phyloP scores from a whole-genome alignment of 2,888 invertebrate species.

The Cheiracanthium punctorium region DNA sequence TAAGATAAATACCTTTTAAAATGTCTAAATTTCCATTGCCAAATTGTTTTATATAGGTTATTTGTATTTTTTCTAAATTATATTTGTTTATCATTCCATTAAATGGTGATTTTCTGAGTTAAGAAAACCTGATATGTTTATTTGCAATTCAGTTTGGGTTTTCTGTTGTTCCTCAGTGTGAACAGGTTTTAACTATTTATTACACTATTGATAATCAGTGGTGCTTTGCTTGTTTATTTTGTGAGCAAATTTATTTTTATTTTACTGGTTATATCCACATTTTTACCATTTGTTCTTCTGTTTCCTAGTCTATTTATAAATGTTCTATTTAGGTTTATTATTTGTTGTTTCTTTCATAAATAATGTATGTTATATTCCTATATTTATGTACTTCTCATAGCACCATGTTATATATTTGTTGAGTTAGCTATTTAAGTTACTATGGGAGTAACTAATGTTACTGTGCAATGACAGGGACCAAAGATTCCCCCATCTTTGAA shows the following conservation, averaged over 20 bases:
- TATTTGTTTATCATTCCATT: too few species aligned
- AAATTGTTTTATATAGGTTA: too few species aligned
- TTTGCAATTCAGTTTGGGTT: background rate
- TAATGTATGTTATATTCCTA: background rate
- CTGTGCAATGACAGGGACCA: constrained; percentile 1
- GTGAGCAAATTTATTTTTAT: background rate
- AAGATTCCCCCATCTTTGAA: background rate
- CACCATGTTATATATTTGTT: background rate
- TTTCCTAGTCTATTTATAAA: background rate
- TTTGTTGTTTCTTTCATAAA: background rate
- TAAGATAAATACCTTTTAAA: too few species aligned
- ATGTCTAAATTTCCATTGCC: too few species aligned
- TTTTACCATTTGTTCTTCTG: background rate
- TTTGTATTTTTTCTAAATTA: too few species aligned
- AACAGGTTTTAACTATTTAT: background rate
- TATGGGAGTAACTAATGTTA: background rate
- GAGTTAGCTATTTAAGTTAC: background rate
- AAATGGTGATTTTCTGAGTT: too few species aligned
- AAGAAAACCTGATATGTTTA: too few species aligned
- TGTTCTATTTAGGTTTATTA: background rate
- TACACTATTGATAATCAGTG: background rate
- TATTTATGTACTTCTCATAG: background rate
- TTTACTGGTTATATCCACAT: background rate
- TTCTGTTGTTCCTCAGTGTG: background rate
- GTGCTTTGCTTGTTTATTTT: background rate